Percentiles rank a stretch among this genome's conserved stretches.
Evolutionary conservation across 2,113 vertebrate species (phyloP).

Genomic region (Chlorocebus sabaeus): DNA sequence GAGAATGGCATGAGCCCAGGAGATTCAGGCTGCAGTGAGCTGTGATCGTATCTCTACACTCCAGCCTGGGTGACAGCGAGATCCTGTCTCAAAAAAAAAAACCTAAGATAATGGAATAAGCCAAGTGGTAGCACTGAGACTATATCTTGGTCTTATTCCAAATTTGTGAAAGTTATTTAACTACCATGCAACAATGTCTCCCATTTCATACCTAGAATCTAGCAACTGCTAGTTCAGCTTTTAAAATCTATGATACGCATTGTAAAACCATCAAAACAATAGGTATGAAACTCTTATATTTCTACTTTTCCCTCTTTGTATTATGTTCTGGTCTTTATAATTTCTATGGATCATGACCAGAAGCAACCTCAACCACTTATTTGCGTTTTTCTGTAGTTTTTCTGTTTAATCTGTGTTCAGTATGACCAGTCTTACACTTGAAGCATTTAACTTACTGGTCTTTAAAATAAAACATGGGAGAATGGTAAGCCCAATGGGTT

Average conservation of each 20-base stretch:
- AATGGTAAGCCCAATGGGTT: neutral
- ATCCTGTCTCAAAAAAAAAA: too few relatives aligned
- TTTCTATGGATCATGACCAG: neutral
- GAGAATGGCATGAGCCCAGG: too few relatives aligned
- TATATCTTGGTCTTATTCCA: neutral
- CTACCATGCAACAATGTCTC: neutral
- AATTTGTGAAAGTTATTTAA: neutral
- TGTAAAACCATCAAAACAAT: neutral
- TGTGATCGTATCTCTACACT: too few relatives aligned
- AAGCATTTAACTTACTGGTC: neutral
- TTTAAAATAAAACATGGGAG: neutral
- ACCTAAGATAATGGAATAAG: neutral
- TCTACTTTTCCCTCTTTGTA: neutral
- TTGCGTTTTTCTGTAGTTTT: neutral
- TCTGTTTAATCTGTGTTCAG: neutral
- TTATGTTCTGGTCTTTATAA: neutral
- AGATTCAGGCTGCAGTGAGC: too few relatives aligned
- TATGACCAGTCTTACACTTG: neutral
- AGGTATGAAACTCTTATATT: neutral
- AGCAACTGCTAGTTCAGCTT: neutral
- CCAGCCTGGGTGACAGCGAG: too few relatives aligned
- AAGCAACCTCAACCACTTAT: neutral
- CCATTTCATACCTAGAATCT: neutral
- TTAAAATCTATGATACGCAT: neutral
- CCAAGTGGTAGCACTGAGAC: neutral